Evolutionary conservation across 2,888 invertebrate species (phyloP).

Genomic region (Eumacrocentrus americanus): DNA sequence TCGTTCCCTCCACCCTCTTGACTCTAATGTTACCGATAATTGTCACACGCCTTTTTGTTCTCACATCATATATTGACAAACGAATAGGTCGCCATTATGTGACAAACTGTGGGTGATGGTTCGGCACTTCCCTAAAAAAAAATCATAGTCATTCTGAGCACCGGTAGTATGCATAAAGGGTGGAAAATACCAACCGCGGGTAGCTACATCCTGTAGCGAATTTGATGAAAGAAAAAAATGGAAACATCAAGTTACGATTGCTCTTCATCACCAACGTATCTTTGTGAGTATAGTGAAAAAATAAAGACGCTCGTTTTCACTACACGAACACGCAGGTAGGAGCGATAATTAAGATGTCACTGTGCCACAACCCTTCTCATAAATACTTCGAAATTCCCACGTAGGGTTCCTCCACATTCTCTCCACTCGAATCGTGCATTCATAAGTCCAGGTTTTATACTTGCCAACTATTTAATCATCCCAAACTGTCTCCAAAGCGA

Average conservation of each 20-base stretch:
- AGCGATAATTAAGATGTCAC: constrained; percentile 41
- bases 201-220: constrained; percentile 7
- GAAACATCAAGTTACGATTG: neutral
- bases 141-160: no score
- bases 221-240: neutral
- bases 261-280: neutral
- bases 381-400: constrained; percentile 40
- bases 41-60: no score
- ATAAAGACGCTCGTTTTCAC: constrained; percentile 1
- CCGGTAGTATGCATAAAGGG: neutral
- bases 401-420: constrained; percentile 30
- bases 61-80: neutral
- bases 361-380: constrained; percentile 31
- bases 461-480: constrained; percentile 42
- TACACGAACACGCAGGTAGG: constrained; percentile 25
- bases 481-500: constrained; percentile 25
- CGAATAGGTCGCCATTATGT: neutral
- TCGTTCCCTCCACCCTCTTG: neutral
- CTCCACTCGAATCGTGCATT: constrained; percentile 18
- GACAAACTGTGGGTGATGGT: no score
- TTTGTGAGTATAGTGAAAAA: neutral
- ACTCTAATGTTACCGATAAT: no score
- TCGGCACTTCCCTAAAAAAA: no score
- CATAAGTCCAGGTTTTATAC: constrained; percentile 35
- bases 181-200: neutral